Evolutionary conservation across 1,140 invertebrate species (phyloP).

Genomic region (Atta colombica): DNA sequence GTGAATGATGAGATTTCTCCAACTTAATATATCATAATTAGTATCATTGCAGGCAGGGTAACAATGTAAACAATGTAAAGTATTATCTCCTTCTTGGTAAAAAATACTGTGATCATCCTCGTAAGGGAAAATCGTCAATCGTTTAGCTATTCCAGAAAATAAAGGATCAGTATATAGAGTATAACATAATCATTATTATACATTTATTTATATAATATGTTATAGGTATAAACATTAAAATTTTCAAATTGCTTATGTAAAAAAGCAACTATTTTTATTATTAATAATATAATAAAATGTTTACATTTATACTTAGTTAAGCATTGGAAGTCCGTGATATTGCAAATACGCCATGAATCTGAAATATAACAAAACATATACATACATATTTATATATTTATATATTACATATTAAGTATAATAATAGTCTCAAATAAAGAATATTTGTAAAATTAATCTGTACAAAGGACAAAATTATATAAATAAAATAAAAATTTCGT

Average conservation of each 20-base stretch:
- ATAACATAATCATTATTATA: background rate
- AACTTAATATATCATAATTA: conserved; percentile 67
- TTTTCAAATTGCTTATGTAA: background rate
- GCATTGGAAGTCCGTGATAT: conserved; percentile 61
- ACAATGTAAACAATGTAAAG: conserved; percentile 72
- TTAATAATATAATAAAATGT: background rate
- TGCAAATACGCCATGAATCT: conserved; percentile 63
- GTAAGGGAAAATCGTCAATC: conserved; percentile 71
- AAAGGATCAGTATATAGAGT: background rate
- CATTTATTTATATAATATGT: conserved; percentile 1
- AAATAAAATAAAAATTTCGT: background rate
- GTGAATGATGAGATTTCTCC: background rate
- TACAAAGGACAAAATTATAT: background rate
- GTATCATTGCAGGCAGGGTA: conserved; percentile 73
- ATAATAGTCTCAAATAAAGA: background rate
- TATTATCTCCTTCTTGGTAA: background rate
- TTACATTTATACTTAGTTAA: conserved; percentile 68
- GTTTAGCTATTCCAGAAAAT: conserved; percentile 63
- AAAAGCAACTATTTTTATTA: background rate
- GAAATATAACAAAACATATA: background rate
- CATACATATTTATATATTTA: no score
- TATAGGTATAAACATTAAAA: background rate
- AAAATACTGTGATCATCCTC: background rate
- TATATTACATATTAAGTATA: background rate
- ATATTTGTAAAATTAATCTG: background rate